Base-by-base conservation (phyloP, 2,113 vertebrate species). In the Geothlypis trichas region DNA sequence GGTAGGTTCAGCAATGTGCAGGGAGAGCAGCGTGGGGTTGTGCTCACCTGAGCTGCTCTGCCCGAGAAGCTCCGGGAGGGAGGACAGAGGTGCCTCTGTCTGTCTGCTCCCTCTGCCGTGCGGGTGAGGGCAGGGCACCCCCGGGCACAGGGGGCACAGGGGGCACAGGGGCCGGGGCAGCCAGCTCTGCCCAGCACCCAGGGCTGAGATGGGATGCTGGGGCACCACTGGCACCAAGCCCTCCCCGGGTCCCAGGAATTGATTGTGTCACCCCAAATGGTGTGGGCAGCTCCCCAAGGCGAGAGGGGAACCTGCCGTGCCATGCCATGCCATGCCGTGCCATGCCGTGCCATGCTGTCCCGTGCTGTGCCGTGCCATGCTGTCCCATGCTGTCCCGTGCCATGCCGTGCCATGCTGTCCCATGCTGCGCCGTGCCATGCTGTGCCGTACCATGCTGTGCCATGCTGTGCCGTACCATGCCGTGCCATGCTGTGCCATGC, bases 201-300 rank as follows among this genome's bases (percentile, higher is more conserved):
- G 51, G 28, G 55, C 83, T 5, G 7, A 30, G 33, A 4, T 4
- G 10, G 27, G 61, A 6, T 19, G n/a, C 61, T 13, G 23, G 49
- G 42, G 76, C 15, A 23, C 57, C 2, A 5, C 0, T 1, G 7
- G 73, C 39, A 35, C 26, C 4, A 13, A 41, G 52, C 15, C 39
- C 28, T 74, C 9, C 18, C 33, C 5, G 5, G 41, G 20, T 28
- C 21, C 33, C 6, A 24, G 61, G 11, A 54, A 22, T 3, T 1
- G 2, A 19, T 31, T 0, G 0, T 16, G 3, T 37, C 59, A 6
- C 31, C 49, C 3, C 3, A 6, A 17, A 41, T 6, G 46, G 6
- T 10, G n/a, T 4, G 0, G 20, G 7, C 2, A 4, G 9, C 39
- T 82, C 84, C 75, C 17, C 33, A 10, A 5, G 66, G 55, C 1